Evolutionary conservation across 2,113 vertebrate genomes (phyloP).

Genomic region (Poeciliopsis occidentalis): DNA sequence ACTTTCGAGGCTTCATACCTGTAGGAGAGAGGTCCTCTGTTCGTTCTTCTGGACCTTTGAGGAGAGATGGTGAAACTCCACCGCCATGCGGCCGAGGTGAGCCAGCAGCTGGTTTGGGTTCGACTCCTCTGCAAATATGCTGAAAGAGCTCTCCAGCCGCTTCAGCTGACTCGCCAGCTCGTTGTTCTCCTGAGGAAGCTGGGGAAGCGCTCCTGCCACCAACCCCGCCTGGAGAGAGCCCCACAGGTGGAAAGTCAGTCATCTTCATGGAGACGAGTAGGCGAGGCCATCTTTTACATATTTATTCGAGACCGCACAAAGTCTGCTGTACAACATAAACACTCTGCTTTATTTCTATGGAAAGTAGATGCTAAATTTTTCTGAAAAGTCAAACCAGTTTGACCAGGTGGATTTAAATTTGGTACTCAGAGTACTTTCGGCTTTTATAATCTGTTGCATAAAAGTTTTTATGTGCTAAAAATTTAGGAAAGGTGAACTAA

Average conservation of each 20-base stretch:
- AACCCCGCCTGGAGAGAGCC: conserved; percentile 58
- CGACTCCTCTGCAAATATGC: conserved; percentile 90
- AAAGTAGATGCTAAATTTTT: conserved; percentile 4
- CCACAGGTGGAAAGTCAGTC: conserved; percentile 39
- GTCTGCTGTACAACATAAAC: conserved; percentile 9
- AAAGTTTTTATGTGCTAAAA: background rate
- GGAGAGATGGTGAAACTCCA: conserved; percentile 95
- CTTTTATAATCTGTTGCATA: background rate
- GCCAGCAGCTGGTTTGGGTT: conserved; percentile 92
- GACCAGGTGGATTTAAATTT: conserved; percentile 29
- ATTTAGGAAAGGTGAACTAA: background rate
- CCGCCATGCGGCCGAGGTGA: conserved; percentile 94
- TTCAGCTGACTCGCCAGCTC: conserved; percentile 91
- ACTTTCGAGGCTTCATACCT: conserved; percentile 75
- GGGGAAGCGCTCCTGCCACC: conserved; percentile 63
- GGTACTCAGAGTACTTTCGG: background rate
- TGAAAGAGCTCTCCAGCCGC: conserved; percentile 91
- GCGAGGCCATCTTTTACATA: background rate
- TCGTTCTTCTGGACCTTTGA: conserved; percentile 97
- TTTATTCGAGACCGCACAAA: conserved; percentile 5
- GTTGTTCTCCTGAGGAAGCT: conserved; percentile 82
- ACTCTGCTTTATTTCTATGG: background rate
- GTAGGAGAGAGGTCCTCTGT: conserved; percentile 91
- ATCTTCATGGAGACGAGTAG: conserved; percentile 11
- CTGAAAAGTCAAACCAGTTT: conserved; percentile 38